Base-by-base conservation (phyloP, 2,888 invertebrate species). In the Adineta ricciae region DNA sequence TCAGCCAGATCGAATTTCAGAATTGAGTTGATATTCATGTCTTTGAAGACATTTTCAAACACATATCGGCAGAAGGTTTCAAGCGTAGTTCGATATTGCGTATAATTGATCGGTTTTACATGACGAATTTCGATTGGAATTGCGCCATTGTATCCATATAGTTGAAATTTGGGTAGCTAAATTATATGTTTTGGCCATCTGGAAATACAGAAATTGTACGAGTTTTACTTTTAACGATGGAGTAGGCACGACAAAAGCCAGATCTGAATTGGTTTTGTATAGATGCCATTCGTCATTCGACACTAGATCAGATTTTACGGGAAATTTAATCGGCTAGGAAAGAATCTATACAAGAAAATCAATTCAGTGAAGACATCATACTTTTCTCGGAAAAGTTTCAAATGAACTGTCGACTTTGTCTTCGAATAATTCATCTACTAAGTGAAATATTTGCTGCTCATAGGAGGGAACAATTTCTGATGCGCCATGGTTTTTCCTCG, bases 41-140 rank as follows among this genome's bases (percentile, higher is more conserved):
- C 3, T 41, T 78, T n/a, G n/a, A 78, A 78, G 24, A n/a, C 78
- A n/a, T 78, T 24, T 78, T 78, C 78, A 41, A 78, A 78, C 41
- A 78, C 8, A 78, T 41, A 78, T 78, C n/a, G 24, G 41, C 78
- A 78, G n/a, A 78, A 78, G 11, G 21, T 41, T 41, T 78, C 19
- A 11, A 78, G 41, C 41, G 24, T 3, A 41, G 24, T 38, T 38
- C 32, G 9, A 78, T 78, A 78, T 78, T 41, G 24, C 4, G 3
- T 2, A 78, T 38, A 78, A 41, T 41, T 24, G n/a, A 78, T 78
- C 8, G 38, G 8, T 78, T 78, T 41, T 24, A 41, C 8, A 78
- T 78, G n/a, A 11, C 11, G 3, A 8, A 78, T 8, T 24, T 78
- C 7, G 14, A 78, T 41, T 24, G 9, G 11, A 3, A 14, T n/a